A percentile compares a stretch with the other conserved stretches of the same genome.
Evolutionary conservation across 1,140 invertebrate species (phyloP).

Genomic region (Panonychus citri): DNA sequence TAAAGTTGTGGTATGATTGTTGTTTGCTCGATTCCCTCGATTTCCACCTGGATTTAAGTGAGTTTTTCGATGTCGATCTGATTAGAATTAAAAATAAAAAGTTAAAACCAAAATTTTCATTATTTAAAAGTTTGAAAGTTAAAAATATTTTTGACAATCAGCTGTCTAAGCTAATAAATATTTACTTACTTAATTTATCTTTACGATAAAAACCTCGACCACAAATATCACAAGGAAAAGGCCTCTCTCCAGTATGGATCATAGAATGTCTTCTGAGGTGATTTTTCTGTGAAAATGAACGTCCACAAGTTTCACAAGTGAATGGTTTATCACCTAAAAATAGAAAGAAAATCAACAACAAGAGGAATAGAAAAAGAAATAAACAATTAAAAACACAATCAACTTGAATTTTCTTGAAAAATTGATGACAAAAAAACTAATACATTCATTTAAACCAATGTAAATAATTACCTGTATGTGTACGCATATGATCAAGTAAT

Average conservation of each 20-base stretch:
- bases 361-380: background rate
- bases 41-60: slow-evolving; percentile 4
- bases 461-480: slow-evolving; percentile 13
- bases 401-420: background rate
- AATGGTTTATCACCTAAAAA: slow-evolving; percentile 17
- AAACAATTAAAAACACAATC: too few relatives aligned
- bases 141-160: background rate
- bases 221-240: slow-evolving; percentile 67
- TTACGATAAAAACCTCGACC: slow-evolving; percentile 64
- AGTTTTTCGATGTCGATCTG: slow-evolving; percentile 8
- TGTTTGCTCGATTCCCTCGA: background rate
- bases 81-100: background rate
- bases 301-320: slow-evolving; percentile 17
- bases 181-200: slow-evolving; percentile 37
- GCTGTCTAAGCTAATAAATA: background rate
- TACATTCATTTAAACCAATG: too few relatives aligned
- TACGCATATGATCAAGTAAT: slow-evolving; percentile 17
- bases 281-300: slow-evolving; percentile 18
- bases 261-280: slow-evolving; percentile 18
- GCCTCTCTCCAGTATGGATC: slow-evolving; percentile 69
- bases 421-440: background rate
- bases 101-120: background rate
- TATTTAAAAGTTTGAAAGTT: too few relatives aligned
- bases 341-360: background rate
- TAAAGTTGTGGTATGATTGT: background rate